Base-by-base conservation (phyloP, 2,888 invertebrate species). In the Pinctada fucata region DNA sequence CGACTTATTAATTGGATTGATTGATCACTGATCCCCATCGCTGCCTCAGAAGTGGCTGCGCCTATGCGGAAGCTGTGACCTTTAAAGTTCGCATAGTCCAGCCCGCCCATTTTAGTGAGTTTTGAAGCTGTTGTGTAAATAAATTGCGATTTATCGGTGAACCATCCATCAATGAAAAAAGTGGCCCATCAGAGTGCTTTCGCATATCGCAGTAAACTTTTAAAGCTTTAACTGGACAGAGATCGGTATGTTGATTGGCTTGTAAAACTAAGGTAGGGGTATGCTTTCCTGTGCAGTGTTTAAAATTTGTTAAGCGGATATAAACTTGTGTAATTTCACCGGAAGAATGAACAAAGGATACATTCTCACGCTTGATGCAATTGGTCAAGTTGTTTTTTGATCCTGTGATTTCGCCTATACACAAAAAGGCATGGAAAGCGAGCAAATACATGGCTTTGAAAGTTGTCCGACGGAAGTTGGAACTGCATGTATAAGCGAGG, bases 121-220 rank as follows among this genome's bases (percentile, higher is more conserved):
- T 16, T 16, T 45, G 65, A 6, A 74, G 66, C 8, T 74, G 74
- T 2, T 50, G n/a, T n/a, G 74, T 66, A 10, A 66, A 74, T n/a
- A 74, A 31, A 16, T 49, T 63, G 45, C 66, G 50, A 3, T 65
- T 66, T 3, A 74, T 65, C 8, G 51, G 51, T 1, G 74, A 74
- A 8, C 74, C 74, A 50, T 74, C 45, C 74, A 74, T 73, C 13
- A 73, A 73, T 64, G 73, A 73, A 10, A 75, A 75, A 1, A 75
- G 45, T 5, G 75, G 75, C 13, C 6, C 51, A 13, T 8, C 52
- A 31, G 66, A 10, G 6, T 6, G 13, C 58, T 1, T 58, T 10
- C 8, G 58, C 6, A 58, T 6, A 10, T 58, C 8, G 13, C 58
- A 58, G 1, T 58, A 58, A 10, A 1, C 58, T 6, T 6, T 10